Base-by-base conservation (phyloP, 1,140 invertebrate genomes). In the Lordiphosa clarofinis region DNA sequence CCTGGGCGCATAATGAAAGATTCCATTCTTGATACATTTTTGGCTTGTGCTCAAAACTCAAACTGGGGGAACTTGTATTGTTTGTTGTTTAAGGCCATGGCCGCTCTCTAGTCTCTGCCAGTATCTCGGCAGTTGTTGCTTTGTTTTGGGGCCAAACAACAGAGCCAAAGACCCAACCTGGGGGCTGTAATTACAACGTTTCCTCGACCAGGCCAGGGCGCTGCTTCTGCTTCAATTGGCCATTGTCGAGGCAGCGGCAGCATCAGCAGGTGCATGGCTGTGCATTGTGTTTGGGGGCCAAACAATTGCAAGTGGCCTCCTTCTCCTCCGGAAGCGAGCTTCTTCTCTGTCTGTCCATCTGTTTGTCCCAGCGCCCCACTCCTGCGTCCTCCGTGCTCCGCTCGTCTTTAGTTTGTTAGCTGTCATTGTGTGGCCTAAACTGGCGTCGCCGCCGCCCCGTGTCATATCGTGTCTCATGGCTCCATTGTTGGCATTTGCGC, bases 101-200 rank as follows among this genome's bases (percentile, higher is more conserved):
- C 54, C 74, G 37, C 40, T 37, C n/a, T 46, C 38, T 42, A 12
- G 4, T 24, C 10, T 0, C 2, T 9, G 12, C n/a, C 15, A 59
- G 42, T 49, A 42, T 44, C 49, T 60, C 24, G 6, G 5, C 24
- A 28, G 6, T 11, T 56, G 35, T 56, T 68, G 42, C 58, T 50
- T 70, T 79, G 59, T 79, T 70, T 70, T 31, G 49, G 38, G 54
- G 36, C 54, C 52, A 73, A 75, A 76, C 73, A 75, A 78, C 21
- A n/a, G 40, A 50, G 37, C 28, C 44, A 62, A 35, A 36, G 15
- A 7, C 40, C 36, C 40, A 38, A 10, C 56, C 73, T 68, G 50
- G 35, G 48, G 72, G 76, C 73, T 69, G 69, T 82, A 82, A 82
- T 82, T 82, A 82, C 78, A 76, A 62, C 78, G 56, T 71, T 74